Evolutionary conservation across 2,888 invertebrate genomes (phyloP).

Genomic region (Melinaea menophilus): DNA sequence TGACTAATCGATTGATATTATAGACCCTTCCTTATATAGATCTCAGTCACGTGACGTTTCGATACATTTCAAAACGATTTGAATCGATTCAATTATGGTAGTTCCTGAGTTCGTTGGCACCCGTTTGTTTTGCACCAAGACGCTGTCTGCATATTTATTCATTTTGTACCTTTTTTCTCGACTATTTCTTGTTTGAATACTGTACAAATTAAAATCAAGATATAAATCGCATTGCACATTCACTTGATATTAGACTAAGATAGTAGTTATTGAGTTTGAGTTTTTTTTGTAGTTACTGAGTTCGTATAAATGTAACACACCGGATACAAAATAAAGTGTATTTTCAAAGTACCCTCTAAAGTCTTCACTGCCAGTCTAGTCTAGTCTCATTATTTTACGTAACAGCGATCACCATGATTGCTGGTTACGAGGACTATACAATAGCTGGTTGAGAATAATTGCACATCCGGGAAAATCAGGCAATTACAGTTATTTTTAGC

Average conservation of each 20-base stretch:
- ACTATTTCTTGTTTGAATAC: conserved; percentile 16
- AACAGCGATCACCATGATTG: conserved; percentile 43
- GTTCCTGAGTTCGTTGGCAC: conserved; percentile 72
- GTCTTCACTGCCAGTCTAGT: conserved; percentile 22
- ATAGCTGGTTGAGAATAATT: conserved; percentile 15
- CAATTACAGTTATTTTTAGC: conserved; percentile 40
- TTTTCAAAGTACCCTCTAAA: conserved; percentile 8
- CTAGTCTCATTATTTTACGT: conserved; percentile 51
- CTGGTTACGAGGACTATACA: conserved; percentile 38
- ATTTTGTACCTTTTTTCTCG: conserved; percentile 26
- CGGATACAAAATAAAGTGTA: neutral
- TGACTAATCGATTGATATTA: conserved; percentile 9
- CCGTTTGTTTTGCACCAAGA: conserved; percentile 62
- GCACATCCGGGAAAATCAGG: conserved; percentile 62
- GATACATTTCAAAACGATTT: conserved; percentile 18
- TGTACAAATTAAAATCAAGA: conserved; percentile 9
- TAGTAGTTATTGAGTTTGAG: too few relatives aligned
- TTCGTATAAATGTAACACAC: too few relatives aligned
- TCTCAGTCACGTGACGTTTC: conserved; percentile 21
- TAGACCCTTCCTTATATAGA: conserved; percentile 17
- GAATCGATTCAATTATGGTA: conserved; percentile 54
- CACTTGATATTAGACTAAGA: too few relatives aligned
- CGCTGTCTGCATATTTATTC: conserved; percentile 67
- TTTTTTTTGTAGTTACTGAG: too few relatives aligned
- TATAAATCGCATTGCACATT: too few relatives aligned